Base-by-base conservation (phyloP, 2,888 invertebrate genomes). In the Acleris emargana region DNA sequence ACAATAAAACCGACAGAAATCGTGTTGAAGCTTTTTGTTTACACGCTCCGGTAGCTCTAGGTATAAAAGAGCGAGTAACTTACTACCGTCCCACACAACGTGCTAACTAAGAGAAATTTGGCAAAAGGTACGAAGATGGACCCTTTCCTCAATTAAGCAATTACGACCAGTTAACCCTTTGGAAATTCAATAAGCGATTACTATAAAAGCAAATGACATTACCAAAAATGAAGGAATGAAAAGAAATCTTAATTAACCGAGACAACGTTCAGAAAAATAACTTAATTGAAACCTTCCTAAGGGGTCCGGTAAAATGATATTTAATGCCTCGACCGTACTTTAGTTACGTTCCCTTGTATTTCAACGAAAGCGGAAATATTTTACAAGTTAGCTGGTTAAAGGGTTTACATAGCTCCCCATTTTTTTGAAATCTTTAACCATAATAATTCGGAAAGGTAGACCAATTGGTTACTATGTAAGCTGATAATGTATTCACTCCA, bases 71-170 rank as follows among this genome's bases (percentile, higher is more conserved):
- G 68, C 67, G 53, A 69, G 69, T 71, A 69, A 68, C 70, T 75
- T 70, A 68, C 62, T 68, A 67, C 63, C 70, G 71, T 72, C 72
- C 72, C 75, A 71, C 69, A 68, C 74, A 78, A 76, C 74, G 74
- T 77, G 70, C 76, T 80, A 77, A 79, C 77, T 76, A 76, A 81
- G 78, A 81, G 78, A 79, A 79, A 82, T 80, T 81, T 74, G 72
- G 71, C 72, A 75, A 76, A 78, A 80, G 78, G 80, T 75, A 76
- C 74, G 68, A 78, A 81, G 77, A 80, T 76, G 74, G 75, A 78
- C 79, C 81, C 76, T 80, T 77, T 75, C 75, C 79, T 80, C 78
- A 83, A 82, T 82, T 82, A 82, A 79, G 72, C 79, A 82, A 82
- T 82, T 80, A 79, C 71, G 75, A 60, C 70, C 75, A 76, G 79